phyloP scores from a whole-genome alignment of 2,113 vertebrate species.

The Plestiodon gilberti region DNA sequence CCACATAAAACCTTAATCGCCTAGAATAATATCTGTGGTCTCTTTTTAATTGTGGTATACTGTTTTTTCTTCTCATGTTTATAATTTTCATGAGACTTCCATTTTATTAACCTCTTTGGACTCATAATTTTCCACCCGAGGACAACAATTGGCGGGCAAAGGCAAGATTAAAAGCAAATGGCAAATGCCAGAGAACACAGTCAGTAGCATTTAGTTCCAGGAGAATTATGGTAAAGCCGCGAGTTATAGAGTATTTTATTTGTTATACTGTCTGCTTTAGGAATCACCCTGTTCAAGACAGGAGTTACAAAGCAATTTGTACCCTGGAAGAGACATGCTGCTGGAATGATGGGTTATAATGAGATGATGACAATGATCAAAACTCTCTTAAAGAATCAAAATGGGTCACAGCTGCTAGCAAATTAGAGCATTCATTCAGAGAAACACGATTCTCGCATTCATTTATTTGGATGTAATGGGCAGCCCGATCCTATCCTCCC shows the following conservation, averaged over 20 bases:
- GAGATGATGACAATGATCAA: background rate
- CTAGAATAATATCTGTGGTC: background rate
- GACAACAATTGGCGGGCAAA: slow-evolving; percentile 37
- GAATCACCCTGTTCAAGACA: slow-evolving; percentile 55
- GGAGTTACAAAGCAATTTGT: background rate
- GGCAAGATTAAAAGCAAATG: slow-evolving; percentile 45
- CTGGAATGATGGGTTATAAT: background rate
- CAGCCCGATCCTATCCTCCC: no score
- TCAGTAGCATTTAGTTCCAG: slow-evolving; percentile 41
- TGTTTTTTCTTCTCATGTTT: slow-evolving; percentile 14
- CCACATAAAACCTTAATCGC: slow-evolving; percentile 21
- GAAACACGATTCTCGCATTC: slow-evolving; percentile 56
- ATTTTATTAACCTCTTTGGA: slow-evolving; percentile 43
- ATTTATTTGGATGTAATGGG: slow-evolving; percentile 46
- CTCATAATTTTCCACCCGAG: slow-evolving; percentile 1
- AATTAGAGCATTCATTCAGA: slow-evolving; percentile 55
- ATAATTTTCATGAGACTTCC: slow-evolving; percentile 7
- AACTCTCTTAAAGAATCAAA: slow-evolving; percentile 55
- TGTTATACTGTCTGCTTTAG: slow-evolving; percentile 55
- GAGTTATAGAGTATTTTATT: slow-evolving; percentile 52
- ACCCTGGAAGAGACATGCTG: no score
- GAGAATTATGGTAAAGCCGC: slow-evolving; percentile 46
- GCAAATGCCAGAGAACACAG: slow-evolving; percentile 41
- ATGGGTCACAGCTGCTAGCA: slow-evolving; percentile 60
- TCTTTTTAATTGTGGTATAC: background rate